Conservation (phyloP, 2,888 invertebrate species). For the Hydroisotoma schaefferi region DNA sequence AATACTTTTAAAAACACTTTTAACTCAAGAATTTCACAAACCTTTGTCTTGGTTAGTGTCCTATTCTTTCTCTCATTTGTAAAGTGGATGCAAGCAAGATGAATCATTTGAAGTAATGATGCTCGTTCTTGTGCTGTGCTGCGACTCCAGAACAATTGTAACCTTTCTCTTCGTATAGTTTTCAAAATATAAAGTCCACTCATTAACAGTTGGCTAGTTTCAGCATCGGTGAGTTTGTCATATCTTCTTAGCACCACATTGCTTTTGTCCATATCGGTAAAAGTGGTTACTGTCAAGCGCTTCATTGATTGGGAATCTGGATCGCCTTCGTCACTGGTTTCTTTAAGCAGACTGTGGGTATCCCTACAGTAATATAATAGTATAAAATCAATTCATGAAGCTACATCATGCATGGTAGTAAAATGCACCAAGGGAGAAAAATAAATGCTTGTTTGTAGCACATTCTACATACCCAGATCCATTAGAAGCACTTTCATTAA, state of each 20-base stretch:
- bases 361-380: no score
- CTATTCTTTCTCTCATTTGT: slow-evolving; percentile 47
- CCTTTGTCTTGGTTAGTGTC: slow-evolving; percentile 48
- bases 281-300: slow-evolving; percentile 12
- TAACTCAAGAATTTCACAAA: no score
- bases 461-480: slow-evolving; percentile 45
- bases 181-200: slow-evolving; percentile 47
- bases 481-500: slow-evolving; percentile 41
- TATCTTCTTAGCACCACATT: slow-evolving; percentile 48
- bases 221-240: slow-evolving; percentile 47
- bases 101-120: slow-evolving; percentile 47
- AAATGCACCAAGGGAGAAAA: no score
- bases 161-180: slow-evolving; percentile 42
- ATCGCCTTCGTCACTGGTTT: slow-evolving; percentile 42
- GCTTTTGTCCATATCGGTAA: slow-evolving; percentile 43
- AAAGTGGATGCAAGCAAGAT: slow-evolving; percentile 45
- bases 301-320: slow-evolving; percentile 39
- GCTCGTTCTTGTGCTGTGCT: slow-evolving; percentile 44
- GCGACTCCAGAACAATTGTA: slow-evolving; percentile 44
- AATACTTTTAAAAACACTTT: no score
- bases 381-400: no score
- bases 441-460: no score
- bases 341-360: slow-evolving; percentile 41
- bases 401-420: no score
- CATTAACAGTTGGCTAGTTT: slow-evolving; percentile 45